Conservation (phyloP, 1,140 invertebrate genomes). For the Zaprionus nigranus region DNA sequence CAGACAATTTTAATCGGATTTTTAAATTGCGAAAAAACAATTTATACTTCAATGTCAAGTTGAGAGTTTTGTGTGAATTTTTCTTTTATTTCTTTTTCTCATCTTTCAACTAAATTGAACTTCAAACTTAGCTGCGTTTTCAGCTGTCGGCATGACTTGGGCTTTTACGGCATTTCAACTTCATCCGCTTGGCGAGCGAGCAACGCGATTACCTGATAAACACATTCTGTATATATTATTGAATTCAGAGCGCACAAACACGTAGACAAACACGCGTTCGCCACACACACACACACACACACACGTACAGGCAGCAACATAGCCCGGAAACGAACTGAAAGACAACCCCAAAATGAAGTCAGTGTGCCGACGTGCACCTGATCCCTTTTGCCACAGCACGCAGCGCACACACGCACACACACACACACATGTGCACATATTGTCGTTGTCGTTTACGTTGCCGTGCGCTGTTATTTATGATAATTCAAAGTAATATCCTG, state of each 20-base stretch:
- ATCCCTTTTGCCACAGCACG: conserved; percentile 47
- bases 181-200: conserved; percentile 20
- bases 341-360: conserved; percentile 20
- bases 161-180: conserved; percentile 20
- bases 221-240: conserved; percentile 56
- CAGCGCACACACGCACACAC: conserved; percentile 17
- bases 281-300: conserved; percentile 3
- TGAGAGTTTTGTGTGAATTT: not conserved
- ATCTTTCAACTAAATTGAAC: conserved; percentile 2
- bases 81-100: not conserved
- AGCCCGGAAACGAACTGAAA: conserved; percentile 16
- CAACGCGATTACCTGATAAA: conserved; percentile 58
- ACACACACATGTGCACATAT: conserved; percentile 12
- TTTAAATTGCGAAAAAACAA: not conserved
- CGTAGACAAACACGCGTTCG: conserved; percentile 15
- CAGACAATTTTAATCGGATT: not conserved
- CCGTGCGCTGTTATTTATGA: conserved; percentile 75
- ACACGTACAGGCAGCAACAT: conserved; percentile 21
- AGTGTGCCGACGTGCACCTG: conserved; percentile 54
- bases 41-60: conserved; percentile 4
- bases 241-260: conserved; percentile 38
- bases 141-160: conserved; percentile 6
- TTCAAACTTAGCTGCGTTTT: conserved; percentile 8
- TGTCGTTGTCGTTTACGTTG: conserved; percentile 40
- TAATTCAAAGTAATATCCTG: conserved; percentile 82